Evolutionary conservation across 1,140 invertebrate genomes (phyloP).

Genomic region (Tetraneura akinire): DNA sequence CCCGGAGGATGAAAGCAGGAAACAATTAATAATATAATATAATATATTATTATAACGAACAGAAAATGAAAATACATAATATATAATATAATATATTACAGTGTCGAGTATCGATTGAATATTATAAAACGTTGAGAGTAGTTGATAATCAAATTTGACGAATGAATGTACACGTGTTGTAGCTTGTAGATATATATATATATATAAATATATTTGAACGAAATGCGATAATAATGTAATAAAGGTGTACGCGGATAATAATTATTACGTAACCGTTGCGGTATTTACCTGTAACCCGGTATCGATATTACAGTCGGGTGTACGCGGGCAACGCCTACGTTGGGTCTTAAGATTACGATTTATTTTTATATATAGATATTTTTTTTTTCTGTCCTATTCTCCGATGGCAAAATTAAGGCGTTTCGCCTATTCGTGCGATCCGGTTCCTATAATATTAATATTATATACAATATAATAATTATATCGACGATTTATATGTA

Average conservation of each 20-base stretch:
- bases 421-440: constrained; percentile 8
- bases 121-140: not conserved
- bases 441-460: constrained; percentile 20
- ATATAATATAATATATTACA: not conserved
- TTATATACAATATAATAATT: constrained; percentile 12
- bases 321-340: constrained; percentile 7
- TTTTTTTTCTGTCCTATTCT: not conserved
- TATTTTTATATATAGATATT: no score
- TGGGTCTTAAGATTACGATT: not conserved
- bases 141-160: constrained; percentile 15
- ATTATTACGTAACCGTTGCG: constrained; percentile 24
- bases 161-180: no score
- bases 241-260: not conserved
- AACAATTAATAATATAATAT: no score
- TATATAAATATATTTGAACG: no score
- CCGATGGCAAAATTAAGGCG: constrained; percentile 22
- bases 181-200: no score
- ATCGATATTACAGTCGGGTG: not conserved
- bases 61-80: no score
- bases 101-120: no score
- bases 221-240: no score
- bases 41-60: no score
- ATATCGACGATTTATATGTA: no score
- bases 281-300: not conserved
- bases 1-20: not conserved